phyloP scores from a whole-genome alignment of 2,797 vertebrate species.

The Sarcophilus harrisii region DNA sequence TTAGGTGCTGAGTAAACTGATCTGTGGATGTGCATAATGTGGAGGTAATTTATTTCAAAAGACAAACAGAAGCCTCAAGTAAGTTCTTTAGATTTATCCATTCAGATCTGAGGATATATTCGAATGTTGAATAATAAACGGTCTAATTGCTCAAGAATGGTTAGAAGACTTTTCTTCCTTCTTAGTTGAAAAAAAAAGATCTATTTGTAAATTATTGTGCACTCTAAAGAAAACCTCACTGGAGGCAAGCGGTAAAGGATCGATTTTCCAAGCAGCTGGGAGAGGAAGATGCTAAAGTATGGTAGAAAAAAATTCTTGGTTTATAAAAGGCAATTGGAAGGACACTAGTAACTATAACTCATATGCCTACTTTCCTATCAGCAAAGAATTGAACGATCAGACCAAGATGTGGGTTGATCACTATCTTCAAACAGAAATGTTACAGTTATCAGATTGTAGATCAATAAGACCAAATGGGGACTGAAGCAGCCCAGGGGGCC shows the following conservation, averaged over 20 bases:
- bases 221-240: neutral
- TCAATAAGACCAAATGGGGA: neutral
- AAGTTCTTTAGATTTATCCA: neutral
- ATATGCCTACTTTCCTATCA: neutral
- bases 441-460: neutral
- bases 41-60: neutral
- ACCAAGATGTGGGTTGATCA: neutral
- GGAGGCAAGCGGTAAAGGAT: neutral
- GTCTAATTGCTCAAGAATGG: neutral
- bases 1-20: neutral
- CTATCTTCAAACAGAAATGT: neutral
- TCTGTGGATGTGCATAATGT: neutral
- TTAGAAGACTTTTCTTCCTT: neutral
- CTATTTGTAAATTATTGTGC: neutral
- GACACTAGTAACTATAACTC: neutral
- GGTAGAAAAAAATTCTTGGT: neutral
- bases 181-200: neutral
- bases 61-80: neutral
- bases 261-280: neutral
- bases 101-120: neutral
- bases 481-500: neutral
- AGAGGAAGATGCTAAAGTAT: neutral
- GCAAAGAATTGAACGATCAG: neutral
- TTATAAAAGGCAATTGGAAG: neutral
- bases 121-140: no score